Percentiles rank a stretch among this genome's conserved stretches.
Evolutionary conservation across 1,140 invertebrate species (phyloP).

Genomic region (Drosophila kurseongensis): DNA sequence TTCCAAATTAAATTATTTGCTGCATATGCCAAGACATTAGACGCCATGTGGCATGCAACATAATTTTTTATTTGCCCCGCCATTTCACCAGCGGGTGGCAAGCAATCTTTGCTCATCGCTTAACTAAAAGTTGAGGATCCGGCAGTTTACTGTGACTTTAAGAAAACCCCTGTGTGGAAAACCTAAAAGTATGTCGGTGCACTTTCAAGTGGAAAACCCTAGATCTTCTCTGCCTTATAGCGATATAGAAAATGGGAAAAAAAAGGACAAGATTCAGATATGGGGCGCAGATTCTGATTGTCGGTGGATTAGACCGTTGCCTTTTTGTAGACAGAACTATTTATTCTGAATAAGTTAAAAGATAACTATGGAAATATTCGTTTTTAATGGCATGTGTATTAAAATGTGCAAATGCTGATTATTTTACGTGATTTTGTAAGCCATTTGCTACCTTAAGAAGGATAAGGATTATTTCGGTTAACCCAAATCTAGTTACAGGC

Average conservation of each 20-base stretch:
- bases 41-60: constrained; percentile 71
- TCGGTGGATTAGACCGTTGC: too few species aligned
- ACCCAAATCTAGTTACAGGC: constrained; percentile 26
- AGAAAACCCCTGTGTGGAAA: background rate
- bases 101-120: background rate
- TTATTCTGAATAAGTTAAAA: too few species aligned
- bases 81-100: constrained; percentile 45
- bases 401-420: too few species aligned
- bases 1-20: constrained; percentile 67
- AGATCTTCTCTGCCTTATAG: background rate
- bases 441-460: background rate
- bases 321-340: too few species aligned
- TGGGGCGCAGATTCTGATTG: too few species aligned
- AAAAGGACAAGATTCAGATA: too few species aligned
- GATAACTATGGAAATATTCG: too few species aligned
- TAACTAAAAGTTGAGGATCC: background rate
- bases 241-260: too few species aligned
- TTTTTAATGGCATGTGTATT: too few species aligned
- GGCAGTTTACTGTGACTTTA: constrained; percentile 34
- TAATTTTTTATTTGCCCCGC: constrained; percentile 70
- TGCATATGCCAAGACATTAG: constrained; percentile 46
- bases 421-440: too few species aligned
- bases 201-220: constrained; percentile 18
- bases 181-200: constrained; percentile 10
- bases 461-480: background rate